phyloP scores from a whole-genome alignment of 2,113 vertebrate species.

The Thunnus thynnus region DNA sequence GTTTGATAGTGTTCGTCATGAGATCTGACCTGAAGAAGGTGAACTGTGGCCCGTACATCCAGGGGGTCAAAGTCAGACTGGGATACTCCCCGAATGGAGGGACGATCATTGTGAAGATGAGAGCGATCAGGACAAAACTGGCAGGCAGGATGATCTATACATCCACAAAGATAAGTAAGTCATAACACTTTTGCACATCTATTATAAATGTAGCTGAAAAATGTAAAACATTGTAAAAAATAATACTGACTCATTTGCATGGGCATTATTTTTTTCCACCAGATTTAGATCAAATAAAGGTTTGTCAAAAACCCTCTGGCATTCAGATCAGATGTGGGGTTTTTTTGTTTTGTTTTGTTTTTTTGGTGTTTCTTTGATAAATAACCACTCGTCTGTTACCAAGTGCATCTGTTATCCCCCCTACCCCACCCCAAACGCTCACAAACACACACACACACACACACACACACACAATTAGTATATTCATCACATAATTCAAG shows the following conservation, averaged over 20 bases:
- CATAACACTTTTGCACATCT: neutral
- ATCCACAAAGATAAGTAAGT: neutral
- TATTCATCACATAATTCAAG: neutral
- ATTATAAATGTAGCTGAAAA: too few species aligned
- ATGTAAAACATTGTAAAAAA: too few species aligned
- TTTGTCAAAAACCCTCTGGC: too few species aligned
- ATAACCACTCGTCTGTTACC: neutral
- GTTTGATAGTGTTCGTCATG: neutral
- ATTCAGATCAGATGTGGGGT: too few species aligned
- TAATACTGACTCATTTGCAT: too few species aligned
- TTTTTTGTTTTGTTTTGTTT: too few species aligned
- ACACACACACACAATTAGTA: too few species aligned
- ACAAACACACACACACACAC: too few species aligned
- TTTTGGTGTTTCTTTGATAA: neutral
- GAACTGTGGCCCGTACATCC: constrained; percentile 96
- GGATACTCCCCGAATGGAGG: constrained; percentile 97
- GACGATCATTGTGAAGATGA: constrained; percentile 91
- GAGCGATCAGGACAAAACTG: constrained; percentile 91
- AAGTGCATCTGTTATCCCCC: neutral
- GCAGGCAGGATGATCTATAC: constrained; percentile 95
- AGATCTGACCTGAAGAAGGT: constrained; percentile 93
- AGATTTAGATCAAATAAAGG: neutral
- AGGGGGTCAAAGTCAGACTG: constrained; percentile 91
- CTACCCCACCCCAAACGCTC: neutral
- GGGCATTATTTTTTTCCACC: too few species aligned